Evolutionary conservation across 1,140 invertebrate species (phyloP), one percentile per base, ranked within the genome.

Genomic region (Berghia stephanieae): DNA sequence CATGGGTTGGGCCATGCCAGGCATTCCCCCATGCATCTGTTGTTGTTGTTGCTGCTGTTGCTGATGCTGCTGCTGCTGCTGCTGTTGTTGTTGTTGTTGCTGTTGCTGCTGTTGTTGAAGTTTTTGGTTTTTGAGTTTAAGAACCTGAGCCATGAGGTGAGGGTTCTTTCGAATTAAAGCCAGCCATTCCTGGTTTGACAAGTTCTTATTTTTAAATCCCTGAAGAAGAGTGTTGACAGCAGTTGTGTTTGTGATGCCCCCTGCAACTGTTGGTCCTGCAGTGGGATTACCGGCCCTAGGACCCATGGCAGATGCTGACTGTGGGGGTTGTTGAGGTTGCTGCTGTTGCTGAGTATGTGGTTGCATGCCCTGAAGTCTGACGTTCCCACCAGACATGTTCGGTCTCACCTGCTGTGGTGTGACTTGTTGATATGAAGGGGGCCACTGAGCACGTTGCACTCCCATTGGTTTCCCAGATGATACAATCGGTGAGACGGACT

Each of bases 141-240:
- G 96, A 86, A 98, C 97, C 67, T 96, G 96, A 73, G 97, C 96
- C 96, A 98, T 98, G 16, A 99, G 91, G 78, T 95, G 95, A 60
- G 97, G 97, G 91, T 98, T 97, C 63, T 94, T 94, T 89, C 97
- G 98, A 60, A 99, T 92, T 83, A 99, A 97, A 82, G 94, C 93
- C 38, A 98, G 91, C 69, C 98, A 95, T 85, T 98, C 96, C 86
- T 97, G 96, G 83, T 98, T 96, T 66, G 94, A 95, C n/a, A 94
- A 94, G 76, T 93, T 93, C 21, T 96, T 96, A 84, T 94, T 95
- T 83, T 95, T 94, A 38, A 98, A 91, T 49, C 96, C 96, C 73
- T 94, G 92, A 92, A 98, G 93, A 21, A 98, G 92, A 87, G 97
- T 95, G 79, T 97, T 95, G 44, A 98, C 88, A 38, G 83, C 82